Evolutionary conservation across 2,113 vertebrate genomes (phyloP).

Genomic region (Oxygymnocypris stewartii): DNA sequence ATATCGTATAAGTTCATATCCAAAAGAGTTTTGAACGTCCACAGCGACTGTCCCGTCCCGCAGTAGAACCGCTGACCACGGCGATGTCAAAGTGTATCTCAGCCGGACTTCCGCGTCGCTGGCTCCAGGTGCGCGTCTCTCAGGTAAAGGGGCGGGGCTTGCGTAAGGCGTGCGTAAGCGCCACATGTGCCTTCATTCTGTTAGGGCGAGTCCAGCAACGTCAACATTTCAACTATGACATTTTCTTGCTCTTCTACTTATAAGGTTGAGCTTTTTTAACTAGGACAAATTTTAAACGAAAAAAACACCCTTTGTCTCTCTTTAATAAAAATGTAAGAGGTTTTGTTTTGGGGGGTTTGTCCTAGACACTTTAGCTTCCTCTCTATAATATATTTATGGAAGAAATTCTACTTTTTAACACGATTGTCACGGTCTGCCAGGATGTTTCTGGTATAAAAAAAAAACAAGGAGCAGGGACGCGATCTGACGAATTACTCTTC

Average conservation of each 20-base stretch:
- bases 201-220: background rate
- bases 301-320: no score
- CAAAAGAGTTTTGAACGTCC: background rate
- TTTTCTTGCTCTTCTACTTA: background rate
- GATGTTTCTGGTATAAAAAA: conserved; percentile 76
- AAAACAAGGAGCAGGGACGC: conserved; percentile 68
- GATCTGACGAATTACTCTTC: background rate
- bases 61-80: background rate
- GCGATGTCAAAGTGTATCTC: conserved; percentile 19
- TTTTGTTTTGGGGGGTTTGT: background rate
- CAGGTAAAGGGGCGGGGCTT: conserved; percentile 70
- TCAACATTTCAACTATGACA: background rate
- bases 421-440: conserved; percentile 70
- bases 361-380: background rate
- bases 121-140: conserved; percentile 82
- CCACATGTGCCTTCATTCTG: conserved; percentile 43
- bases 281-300: no score
- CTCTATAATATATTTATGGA: background rate
- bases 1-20: background rate
- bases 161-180: conserved; percentile 68
- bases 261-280: background rate
- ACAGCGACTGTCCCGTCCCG: background rate
- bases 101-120: conserved; percentile 75
- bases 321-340: background rate
- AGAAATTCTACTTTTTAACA: background rate